Evolutionary conservation across 2,113 vertebrate species (phyloP).

Genomic region (Hemicordylus capensis): DNA sequence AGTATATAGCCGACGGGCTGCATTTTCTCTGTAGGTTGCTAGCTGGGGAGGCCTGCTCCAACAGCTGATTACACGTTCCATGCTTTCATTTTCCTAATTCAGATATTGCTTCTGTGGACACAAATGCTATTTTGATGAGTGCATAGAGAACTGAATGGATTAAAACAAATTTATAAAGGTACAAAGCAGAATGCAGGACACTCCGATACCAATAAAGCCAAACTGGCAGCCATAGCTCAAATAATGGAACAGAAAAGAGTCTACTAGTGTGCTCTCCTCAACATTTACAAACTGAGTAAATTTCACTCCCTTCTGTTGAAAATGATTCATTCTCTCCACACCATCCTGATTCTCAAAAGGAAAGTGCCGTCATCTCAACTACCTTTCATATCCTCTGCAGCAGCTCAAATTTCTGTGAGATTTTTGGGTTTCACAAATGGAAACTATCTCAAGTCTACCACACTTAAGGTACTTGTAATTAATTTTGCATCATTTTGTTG

Average conservation of each 20-base stretch:
- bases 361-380: neutral
- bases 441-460: neutral
- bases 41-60: neutral
- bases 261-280: neutral
- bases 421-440: neutral
- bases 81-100: neutral
- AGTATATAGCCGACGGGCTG: no score
- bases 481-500: neutral
- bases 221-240: neutral
- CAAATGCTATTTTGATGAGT: neutral
- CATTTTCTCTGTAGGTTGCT: no score
- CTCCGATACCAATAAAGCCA: neutral
- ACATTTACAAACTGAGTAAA: neutral
- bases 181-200: neutral
- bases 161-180: neutral
- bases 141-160: neutral
- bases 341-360: neutral
- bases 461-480: neutral
- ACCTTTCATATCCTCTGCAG: neutral
- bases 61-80: neutral
- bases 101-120: neutral
- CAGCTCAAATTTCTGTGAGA: neutral
- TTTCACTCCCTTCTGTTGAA: neutral
- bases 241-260: neutral
- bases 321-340: neutral